Percentiles rank a stretch among this genome's conserved stretches.
phyloP scores from a whole-genome alignment of 2,113 vertebrate species.

The Labeo catla region DNA sequence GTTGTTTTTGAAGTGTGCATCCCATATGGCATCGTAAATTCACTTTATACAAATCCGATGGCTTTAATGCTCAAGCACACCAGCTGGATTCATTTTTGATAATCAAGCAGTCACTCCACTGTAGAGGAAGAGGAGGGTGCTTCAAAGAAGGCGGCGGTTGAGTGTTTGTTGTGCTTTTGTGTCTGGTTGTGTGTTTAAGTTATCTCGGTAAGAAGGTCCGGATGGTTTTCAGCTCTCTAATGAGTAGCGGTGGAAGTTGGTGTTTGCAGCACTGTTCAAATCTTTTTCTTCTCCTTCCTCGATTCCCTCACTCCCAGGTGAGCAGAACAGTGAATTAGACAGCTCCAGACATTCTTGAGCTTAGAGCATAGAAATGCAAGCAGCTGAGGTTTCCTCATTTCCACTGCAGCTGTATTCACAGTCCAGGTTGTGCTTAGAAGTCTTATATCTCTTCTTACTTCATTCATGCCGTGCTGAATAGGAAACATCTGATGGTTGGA shows the following conservation, averaged over 20 bases:
- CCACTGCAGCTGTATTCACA: background rate
- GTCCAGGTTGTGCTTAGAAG: background rate
- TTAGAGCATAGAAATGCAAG: background rate
- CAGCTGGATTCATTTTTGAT: background rate
- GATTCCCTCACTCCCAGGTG: background rate
- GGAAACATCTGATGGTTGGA: background rate
- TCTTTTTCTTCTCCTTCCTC: slow-evolving; percentile 35
- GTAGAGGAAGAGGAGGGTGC: slow-evolving; percentile 1
- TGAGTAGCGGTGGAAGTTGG: slow-evolving; percentile 61
- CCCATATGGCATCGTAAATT: background rate
- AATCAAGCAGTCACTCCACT: background rate
- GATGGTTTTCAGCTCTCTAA: slow-evolving; percentile 66
- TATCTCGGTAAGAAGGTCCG: slow-evolving; percentile 61
- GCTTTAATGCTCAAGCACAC: background rate
- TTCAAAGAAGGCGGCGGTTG: background rate
- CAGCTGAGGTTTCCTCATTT: background rate
- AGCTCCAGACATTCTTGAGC: background rate
- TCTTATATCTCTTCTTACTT: background rate
- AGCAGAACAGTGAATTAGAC: background rate
- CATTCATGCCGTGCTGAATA: background rate
- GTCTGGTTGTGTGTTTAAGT: slow-evolving; percentile 16
- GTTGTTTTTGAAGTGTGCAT: background rate
- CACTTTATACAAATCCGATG: background rate
- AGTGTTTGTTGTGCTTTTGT: slow-evolving; percentile 13
- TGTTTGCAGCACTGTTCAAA: slow-evolving; percentile 43